Percentiles rank a stretch among this genome's conserved stretches.
Evolutionary conservation across 1,140 invertebrate genomes (phyloP).

Genomic region (Trialeurodes vaporariorum): DNA sequence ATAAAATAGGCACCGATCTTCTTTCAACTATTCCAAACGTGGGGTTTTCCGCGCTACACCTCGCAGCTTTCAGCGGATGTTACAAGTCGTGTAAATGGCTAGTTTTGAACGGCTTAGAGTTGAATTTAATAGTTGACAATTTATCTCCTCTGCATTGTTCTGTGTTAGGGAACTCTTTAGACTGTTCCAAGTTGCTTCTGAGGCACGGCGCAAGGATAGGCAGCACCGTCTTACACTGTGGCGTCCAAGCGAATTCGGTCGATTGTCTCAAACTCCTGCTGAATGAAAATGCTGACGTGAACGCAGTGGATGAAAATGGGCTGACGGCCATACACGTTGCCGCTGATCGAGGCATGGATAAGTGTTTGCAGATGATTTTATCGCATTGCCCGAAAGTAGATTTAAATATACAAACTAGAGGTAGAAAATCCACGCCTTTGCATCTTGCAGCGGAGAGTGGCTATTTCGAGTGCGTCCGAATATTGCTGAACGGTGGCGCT

Average conservation of each 20-base stretch:
- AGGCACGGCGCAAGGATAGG: slow-evolving; percentile 44
- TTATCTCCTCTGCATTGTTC: slow-evolving; percentile 68
- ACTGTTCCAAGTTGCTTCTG: slow-evolving; percentile 56
- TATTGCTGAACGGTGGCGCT: slow-evolving; percentile 58
- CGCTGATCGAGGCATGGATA: slow-evolving; percentile 54
- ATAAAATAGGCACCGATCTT: slow-evolving; percentile 51
- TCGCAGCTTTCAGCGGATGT: slow-evolving; percentile 63
- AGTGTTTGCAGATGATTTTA: slow-evolving; percentile 43
- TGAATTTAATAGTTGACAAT: slow-evolving; percentile 39
- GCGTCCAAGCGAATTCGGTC: slow-evolving; percentile 57
- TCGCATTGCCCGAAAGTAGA: slow-evolving; percentile 21
- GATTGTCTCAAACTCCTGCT: slow-evolving; percentile 60
- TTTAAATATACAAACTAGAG: slow-evolving; percentile 17
- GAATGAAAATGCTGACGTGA: slow-evolving; percentile 52
- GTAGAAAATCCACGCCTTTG: slow-evolving; percentile 45
- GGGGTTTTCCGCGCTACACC: slow-evolving; percentile 55
- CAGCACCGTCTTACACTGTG: slow-evolving; percentile 63
- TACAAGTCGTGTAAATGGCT: slow-evolving; percentile 45
- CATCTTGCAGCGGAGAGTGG: slow-evolving; percentile 67
- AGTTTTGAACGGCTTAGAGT: slow-evolving; percentile 49
- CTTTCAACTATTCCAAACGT: slow-evolving; percentile 50
- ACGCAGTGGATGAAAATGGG: slow-evolving; percentile 53
- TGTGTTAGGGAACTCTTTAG: slow-evolving; percentile 61
- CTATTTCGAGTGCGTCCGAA: slow-evolving; percentile 50
- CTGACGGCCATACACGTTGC: slow-evolving; percentile 63